phyloP scores from a whole-genome alignment of 2,888 invertebrate species.

The Nesidiocoris tenuis region DNA sequence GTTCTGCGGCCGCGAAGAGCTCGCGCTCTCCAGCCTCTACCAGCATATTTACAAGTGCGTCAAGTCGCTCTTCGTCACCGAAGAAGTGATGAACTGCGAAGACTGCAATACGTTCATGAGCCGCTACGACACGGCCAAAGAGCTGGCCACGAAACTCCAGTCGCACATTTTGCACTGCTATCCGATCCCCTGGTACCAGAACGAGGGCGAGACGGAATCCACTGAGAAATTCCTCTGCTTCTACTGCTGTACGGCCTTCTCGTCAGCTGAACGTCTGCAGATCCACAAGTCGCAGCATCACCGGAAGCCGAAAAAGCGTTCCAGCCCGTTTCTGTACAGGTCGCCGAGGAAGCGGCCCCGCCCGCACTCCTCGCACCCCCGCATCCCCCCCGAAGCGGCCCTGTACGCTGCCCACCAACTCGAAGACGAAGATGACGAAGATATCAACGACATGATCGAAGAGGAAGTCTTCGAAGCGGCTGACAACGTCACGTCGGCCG shows the following conservation, averaged over 20 bases:
- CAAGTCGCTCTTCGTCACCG: constrained; percentile 23
- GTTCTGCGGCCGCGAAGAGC: constrained; percentile 30
- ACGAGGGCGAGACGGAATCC: constrained; percentile 27
- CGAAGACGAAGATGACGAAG: constrained; percentile 3
- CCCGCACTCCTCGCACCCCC: not conserved
- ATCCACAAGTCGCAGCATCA: constrained; percentile 30
- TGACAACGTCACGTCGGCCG: constrained; percentile 5
- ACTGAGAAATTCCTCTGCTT: constrained; percentile 32
- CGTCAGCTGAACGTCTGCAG: constrained; percentile 22
- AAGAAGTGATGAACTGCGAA: constrained; percentile 32
- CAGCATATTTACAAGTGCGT: constrained; percentile 36
- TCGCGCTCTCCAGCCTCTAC: constrained; percentile 17
- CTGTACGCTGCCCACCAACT: not conserved
- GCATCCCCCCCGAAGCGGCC: not conserved
- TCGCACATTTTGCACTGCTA: constrained; percentile 32
- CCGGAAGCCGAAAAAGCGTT: not conserved
- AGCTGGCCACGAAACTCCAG: constrained; percentile 29
- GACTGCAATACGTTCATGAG: constrained; percentile 35
- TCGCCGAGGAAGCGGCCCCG: constrained; percentile 27
- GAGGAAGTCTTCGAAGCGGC: constrained; percentile 9
- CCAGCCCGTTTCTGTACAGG: constrained; percentile 22
- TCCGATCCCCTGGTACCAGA: constrained; percentile 31
- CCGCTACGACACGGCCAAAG: constrained; percentile 36
- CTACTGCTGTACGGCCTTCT: constrained; percentile 35
- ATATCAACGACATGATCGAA: constrained; percentile 32